Base-by-base conservation (phyloP, 2,888 invertebrate genomes). In the Epistrophe grossulariae region DNA sequence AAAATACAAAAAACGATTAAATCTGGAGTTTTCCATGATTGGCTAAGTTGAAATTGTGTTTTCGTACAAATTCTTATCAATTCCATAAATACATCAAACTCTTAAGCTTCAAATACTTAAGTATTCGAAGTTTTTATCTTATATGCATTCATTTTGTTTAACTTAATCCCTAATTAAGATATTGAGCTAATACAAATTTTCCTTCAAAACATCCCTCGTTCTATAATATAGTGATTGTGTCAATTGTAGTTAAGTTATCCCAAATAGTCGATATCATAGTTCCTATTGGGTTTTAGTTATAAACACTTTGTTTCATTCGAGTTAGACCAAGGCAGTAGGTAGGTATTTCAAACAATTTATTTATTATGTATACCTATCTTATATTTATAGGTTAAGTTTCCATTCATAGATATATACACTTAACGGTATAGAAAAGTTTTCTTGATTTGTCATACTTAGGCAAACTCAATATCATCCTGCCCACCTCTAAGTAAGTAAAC, bases 341-440 rank as follows among this genome's bases (percentile, higher is more conserved):
- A n/a, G n/a, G n/a, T 60, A 31, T 31, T 48, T 40, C 38, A 43
- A 24, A 24, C 15, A 19, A 70, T 50, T 11, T 55, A 43, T 28
- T 24, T 28, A n/a, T 62, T 62, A 55, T 55, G 31, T 55, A n/a
- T n/a, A n/a, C n/a, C n/a, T n/a, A 70, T 55, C 15, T 52, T 50
- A 55, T 52, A 55, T 52, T 70, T 70, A 70, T 70, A 28, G 70
- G 24, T 55, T 70, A 40, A 55, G 55, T 70, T 70, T 70, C 52
- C 5, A 70, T 28, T 24, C 19, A 52, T 7, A 55, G 11, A n/a
- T 24, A 24, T 24, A 24, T 24, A 24, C 24, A 24, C 24, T 24
- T 24, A 24, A n/a, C n/a, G 24, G 24, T 24, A 2, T 24, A 24
- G 24, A 24, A 40, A 52, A 55, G 70, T 70, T 55, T 40, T 10